Base-by-base conservation (phyloP, 2,797 vertebrate genomes). In the Neostethus bicornis region DNA sequence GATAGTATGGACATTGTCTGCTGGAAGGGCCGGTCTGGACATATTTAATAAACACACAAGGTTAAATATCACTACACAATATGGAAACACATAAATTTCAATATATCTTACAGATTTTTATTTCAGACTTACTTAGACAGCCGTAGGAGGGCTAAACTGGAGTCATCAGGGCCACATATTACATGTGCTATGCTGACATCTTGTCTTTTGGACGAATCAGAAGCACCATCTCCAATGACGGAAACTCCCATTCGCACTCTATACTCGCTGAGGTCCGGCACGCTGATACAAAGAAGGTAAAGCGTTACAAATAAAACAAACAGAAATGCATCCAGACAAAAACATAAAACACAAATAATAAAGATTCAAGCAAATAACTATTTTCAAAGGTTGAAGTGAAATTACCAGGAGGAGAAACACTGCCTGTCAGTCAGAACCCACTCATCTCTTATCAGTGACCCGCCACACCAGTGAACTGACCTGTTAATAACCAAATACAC, bases 351-450 rank as follows among this genome's bases (percentile, higher is more conserved):
- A 38, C 11, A 11, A 10, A 11, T 13, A 10, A 35, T 53, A 5
- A 26, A 38, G 17, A 44, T 66, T 50, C 2, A 41, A 43, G 16
- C 0, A 31, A 44, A 29, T 62, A 57, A 49, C 44, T 32, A 32
- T 19, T 16, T 0, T 32, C 26, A 13, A 49, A 56, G 17, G 1
- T 6, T 55, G 21, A 2, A 3, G 4, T 49, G 10, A 42, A 55
- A 14, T 85, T 87, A 92, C 92, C 92, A 93, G 34, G 96, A 96
- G 46, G 94, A 95, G 84, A 99, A 98, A 80, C 97, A 99, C 57
- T 97, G 93, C 57, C 93, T 93, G 83, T 96, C 96, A 10, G 96
- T 98, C 73, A 99, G 93, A 53, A 99, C 94, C 97, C 97, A 98
- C 66, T 95, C 90, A 58, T 97, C 95, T 71, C 96, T 93, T 85